These are phyloP conservation scores for Scaptodrosophila lebanonensis DNA, from an alignment of 1,140 invertebrate species.

Conservation along the genomic window DNA sequence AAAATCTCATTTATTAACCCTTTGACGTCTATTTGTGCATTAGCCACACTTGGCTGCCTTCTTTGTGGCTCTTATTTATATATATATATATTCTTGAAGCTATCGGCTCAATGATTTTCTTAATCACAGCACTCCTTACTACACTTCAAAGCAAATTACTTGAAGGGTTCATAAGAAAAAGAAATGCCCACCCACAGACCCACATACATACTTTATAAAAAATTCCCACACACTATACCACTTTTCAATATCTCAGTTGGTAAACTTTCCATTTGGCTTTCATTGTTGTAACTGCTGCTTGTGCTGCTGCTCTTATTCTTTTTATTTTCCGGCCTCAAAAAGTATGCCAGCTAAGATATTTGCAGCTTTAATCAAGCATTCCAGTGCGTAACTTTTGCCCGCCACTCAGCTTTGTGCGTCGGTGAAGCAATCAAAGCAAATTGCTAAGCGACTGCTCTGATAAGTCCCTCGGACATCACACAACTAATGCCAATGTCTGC, in stretches of 20 bases:
- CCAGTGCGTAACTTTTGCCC: no score
- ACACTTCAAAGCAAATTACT: conserved; percentile 42
- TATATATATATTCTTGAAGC: conserved; percentile 24
- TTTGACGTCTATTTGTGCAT: conserved; percentile 40
- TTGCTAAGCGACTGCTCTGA: conserved; percentile 31
- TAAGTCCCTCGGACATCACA: not conserved
- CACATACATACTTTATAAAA: no score
- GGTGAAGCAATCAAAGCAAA: conserved; percentile 51
- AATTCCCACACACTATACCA: no score
- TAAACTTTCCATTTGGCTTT: no score
- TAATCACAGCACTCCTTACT: conserved; percentile 17
- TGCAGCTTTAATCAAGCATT: conserved; percentile 55
- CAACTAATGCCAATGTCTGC: conserved; percentile 47
- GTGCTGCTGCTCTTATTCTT: no score
- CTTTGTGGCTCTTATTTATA: conserved; percentile 18
- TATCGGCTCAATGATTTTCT: conserved; percentile 40
- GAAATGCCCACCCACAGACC: no score
- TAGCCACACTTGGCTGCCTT: conserved; percentile 49
- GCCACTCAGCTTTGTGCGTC: not conserved
- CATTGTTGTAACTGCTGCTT: no score
- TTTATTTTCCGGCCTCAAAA: no score
- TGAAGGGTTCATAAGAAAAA: no score
- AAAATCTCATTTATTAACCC: conserved; percentile 38
- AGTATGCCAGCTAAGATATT: no score
- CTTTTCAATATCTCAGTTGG: no score